Conservation (phyloP, 2,113 vertebrate genomes). For the Prochilodus magdalenae region DNA sequence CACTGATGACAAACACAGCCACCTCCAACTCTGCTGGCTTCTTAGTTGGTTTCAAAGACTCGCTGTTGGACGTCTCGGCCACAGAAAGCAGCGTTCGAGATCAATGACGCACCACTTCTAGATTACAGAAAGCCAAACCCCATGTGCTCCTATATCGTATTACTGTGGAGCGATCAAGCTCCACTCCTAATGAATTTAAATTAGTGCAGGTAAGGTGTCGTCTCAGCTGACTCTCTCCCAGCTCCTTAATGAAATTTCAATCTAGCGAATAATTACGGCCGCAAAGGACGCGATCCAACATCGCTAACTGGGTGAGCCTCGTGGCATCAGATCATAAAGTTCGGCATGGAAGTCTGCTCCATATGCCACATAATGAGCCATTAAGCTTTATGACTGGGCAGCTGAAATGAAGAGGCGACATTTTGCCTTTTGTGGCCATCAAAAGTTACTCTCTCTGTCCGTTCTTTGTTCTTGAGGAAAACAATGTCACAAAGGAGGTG, state of each 20-base stretch:
- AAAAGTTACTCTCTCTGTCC: too few relatives aligned
- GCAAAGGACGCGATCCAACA: constrained; percentile 7
- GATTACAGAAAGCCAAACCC: constrained; percentile 46
- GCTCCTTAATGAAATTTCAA: constrained; percentile 34
- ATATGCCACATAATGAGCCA: not conserved
- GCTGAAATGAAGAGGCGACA: too few relatives aligned
- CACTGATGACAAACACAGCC: not conserved
- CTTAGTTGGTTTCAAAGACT: not conserved
- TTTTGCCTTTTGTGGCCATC: too few relatives aligned
- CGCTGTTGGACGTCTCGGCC: not conserved
- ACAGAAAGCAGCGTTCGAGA: constrained; percentile 18
- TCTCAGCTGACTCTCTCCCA: constrained; percentile 29
- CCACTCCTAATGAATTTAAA: constrained; percentile 38
- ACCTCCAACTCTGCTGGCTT: not conserved
- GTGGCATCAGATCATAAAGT: constrained; percentile 4
- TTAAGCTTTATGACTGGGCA: not conserved
- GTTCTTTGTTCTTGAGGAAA: too few relatives aligned
- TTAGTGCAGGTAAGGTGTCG: constrained; percentile 46
- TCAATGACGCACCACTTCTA: constrained; percentile 38
- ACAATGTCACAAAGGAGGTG: too few relatives aligned
- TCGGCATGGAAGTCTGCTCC: not conserved
- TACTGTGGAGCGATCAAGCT: constrained; percentile 36
- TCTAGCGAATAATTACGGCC: constrained; percentile 42
- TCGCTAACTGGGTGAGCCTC: constrained; percentile 1
- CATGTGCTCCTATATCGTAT: constrained; percentile 38